Conservation (phyloP, 2,113 vertebrate genomes). For the Salvelinus alpinus region DNA sequence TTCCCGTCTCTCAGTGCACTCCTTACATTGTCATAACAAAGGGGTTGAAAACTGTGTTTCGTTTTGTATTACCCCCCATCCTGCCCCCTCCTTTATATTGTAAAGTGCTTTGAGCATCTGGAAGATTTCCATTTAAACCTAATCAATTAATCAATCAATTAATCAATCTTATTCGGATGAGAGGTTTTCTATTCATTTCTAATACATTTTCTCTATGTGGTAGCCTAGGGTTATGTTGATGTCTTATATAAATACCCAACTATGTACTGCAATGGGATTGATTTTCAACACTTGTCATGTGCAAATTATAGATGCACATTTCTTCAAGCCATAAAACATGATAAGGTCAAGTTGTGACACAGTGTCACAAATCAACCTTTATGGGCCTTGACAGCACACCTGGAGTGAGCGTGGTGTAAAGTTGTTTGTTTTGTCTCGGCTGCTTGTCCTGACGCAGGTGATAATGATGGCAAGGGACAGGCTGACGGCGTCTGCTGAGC, state of each 20-base stretch:
- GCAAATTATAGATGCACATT: background rate
- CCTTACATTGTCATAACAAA: too few species aligned
- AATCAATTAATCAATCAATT: too few species aligned
- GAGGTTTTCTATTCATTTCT: too few species aligned
- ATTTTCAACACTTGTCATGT: background rate
- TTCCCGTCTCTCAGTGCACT: too few species aligned
- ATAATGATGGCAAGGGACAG: background rate
- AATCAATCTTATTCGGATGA: too few species aligned
- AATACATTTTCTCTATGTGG: too few species aligned
- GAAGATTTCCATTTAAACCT: too few species aligned
- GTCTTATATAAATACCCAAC: background rate
- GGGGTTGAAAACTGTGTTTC: too few species aligned
- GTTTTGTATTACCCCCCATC: too few species aligned
- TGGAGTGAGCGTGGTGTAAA: background rate
- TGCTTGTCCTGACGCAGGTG: background rate
- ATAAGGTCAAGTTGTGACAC: slow-evolving; percentile 1
- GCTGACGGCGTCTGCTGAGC: background rate
- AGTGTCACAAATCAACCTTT: background rate
- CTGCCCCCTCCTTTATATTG: too few species aligned
- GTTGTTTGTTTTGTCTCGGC: background rate
- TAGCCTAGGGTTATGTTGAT: background rate
- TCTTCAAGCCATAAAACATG: background rate
- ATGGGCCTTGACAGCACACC: slow-evolving; percentile 1
- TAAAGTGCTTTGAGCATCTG: too few species aligned
- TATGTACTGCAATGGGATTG: background rate